These are phyloP conservation scores for Corythoichthys intestinalis DNA, from an alignment of 2,113 vertebrate species.

Conservation along the genomic window DNA sequence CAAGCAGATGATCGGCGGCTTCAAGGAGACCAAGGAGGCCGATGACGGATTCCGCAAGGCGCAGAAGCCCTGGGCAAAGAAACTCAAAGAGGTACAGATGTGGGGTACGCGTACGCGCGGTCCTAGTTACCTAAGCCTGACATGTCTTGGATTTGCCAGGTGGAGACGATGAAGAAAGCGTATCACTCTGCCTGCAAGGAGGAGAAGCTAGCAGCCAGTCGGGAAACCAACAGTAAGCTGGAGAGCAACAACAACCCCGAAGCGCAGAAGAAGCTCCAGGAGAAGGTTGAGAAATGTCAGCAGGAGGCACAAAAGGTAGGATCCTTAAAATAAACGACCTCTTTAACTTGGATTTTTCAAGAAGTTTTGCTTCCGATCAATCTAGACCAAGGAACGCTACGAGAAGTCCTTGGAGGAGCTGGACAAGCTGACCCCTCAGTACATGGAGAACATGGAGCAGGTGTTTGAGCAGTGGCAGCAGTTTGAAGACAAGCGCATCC, in stretches of 20 bases:
- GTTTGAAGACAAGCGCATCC: slow-evolving; percentile 89
- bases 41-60: slow-evolving; percentile 97
- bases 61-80: slow-evolving; percentile 99
- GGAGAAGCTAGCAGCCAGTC: slow-evolving; percentile 87
- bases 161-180: slow-evolving; percentile 87
- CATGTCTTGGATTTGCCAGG: slow-evolving; percentile 58
- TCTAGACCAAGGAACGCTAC: slow-evolving; percentile 89
- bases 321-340: background rate
- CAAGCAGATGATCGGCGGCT: slow-evolving; percentile 98
- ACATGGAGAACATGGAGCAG: slow-evolving; percentile 99
- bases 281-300: slow-evolving; percentile 96
- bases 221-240: slow-evolving; percentile 88
- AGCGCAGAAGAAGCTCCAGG: slow-evolving; percentile 92
- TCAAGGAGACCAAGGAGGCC: slow-evolving; percentile 95
- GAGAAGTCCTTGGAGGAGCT: slow-evolving; percentile 90
- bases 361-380: too few species aligned
- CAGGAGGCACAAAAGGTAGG: slow-evolving; percentile 92
- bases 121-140: background rate
- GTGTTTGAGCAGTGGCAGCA: slow-evolving; percentile 96
- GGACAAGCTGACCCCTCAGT: slow-evolving; percentile 86
- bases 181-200: slow-evolving; percentile 94
- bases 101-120: too few species aligned
- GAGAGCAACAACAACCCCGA: slow-evolving; percentile 90
- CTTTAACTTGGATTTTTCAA: too few species aligned
- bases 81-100: slow-evolving; percentile 87